Conservation (phyloP, 2,888 invertebrate genomes). For the Tortricodes alternella region DNA sequence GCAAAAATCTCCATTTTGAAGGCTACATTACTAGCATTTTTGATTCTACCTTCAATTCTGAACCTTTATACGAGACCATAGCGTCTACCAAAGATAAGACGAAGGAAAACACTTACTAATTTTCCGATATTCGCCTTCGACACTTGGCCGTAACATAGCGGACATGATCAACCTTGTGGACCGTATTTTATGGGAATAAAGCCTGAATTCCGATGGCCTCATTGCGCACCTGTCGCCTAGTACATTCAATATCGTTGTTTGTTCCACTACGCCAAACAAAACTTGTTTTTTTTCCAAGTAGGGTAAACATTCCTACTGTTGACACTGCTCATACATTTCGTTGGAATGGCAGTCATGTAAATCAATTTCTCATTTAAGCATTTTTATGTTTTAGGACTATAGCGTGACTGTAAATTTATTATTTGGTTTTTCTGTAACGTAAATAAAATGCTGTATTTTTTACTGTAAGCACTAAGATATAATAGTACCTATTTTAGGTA, state of each 20-base stretch:
- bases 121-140: constrained; percentile 27
- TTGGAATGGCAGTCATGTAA: constrained; percentile 20
- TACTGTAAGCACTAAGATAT: too few relatives aligned
- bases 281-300: constrained; percentile 27
- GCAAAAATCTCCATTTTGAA: constrained; percentile 27
- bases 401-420: neutral
- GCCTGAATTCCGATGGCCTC: neutral
- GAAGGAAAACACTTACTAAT: constrained; percentile 21
- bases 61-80: neutral
- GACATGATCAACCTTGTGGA: neutral
- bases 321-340: constrained; percentile 21
- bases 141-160: constrained; percentile 2
- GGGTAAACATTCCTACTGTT: constrained; percentile 22
- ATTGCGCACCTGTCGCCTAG: constrained; percentile 18
- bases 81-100: neutral
- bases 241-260: constrained; percentile 28
- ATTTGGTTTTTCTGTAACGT: too few relatives aligned
- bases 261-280: constrained; percentile 26
- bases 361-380: constrained; percentile 27
- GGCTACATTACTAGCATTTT: constrained; percentile 21
- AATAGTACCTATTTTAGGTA: too few relatives aligned
- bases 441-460: too few relatives aligned
- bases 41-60: neutral
- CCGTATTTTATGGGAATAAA: neutral
- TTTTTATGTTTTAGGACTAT: constrained; percentile 18